Conservation (phyloP, 2,888 invertebrate genomes). For the Rambutsinella grinnellia region DNA sequence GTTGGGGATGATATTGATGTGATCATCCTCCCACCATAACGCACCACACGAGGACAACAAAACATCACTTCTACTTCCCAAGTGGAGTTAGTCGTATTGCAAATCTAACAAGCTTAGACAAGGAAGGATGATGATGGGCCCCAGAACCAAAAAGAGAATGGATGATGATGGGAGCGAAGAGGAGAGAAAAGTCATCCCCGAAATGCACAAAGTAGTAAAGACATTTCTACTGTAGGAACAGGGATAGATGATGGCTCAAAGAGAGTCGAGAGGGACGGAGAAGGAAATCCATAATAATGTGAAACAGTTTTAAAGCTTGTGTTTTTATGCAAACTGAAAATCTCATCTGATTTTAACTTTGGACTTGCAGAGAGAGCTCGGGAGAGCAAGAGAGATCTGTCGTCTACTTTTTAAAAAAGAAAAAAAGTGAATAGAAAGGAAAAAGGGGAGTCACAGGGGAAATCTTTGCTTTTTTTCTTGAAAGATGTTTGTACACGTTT, state of each 20-base stretch:
- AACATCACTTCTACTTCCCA: too few species aligned
- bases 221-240: slow-evolving; percentile 11
- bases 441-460: slow-evolving; percentile 40
- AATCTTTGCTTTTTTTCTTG: too few species aligned
- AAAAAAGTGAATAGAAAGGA: slow-evolving; percentile 3
- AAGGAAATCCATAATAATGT: slow-evolving; percentile 26
- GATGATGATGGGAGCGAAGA: slow-evolving; percentile 38
- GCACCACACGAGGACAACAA: too few species aligned
- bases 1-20: too few species aligned
- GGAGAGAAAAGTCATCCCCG: too few species aligned
- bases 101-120: slow-evolving; percentile 41
- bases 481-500: too few species aligned
- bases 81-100: too few species aligned
- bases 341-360: slow-evolving; percentile 46
- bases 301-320: slow-evolving; percentile 14
- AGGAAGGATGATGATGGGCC: neutral
- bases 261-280: too few species aligned
- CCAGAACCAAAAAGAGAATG: slow-evolving; percentile 17
- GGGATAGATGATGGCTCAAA: slow-evolving; percentile 39
- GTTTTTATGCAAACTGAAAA: slow-evolving; percentile 44
- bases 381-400: too few species aligned
- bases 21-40: too few species aligned
- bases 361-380: too few species aligned
- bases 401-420: too few species aligned
- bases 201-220: slow-evolving; percentile 19